Evolutionary conservation across 2,888 invertebrate species (phyloP).

Genomic region (Eupithecia dodoneata): DNA sequence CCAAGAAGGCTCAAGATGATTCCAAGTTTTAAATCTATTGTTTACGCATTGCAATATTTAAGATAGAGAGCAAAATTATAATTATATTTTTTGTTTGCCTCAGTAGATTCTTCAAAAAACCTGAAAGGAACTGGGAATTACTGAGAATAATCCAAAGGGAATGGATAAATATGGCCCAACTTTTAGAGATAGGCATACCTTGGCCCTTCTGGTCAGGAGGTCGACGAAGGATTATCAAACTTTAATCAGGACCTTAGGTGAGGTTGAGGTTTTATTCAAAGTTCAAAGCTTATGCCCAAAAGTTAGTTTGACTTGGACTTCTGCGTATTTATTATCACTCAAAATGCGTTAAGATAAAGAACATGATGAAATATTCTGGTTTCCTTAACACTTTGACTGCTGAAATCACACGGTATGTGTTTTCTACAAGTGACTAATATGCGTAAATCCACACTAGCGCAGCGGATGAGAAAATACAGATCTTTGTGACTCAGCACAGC

Average conservation of each 20-base stretch:
- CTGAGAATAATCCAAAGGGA: neutral
- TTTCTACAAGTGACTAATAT: too few relatives aligned
- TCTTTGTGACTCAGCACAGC: too few relatives aligned
- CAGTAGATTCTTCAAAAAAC: neutral
- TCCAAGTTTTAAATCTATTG: too few relatives aligned
- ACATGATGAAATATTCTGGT: too few relatives aligned
- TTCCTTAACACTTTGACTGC: too few relatives aligned
- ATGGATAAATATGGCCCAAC: neutral
- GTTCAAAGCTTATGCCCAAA: neutral
- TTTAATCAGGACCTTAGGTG: conserved; percentile 36
- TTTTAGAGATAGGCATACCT: neutral
- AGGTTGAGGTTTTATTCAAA: conserved; percentile 35
- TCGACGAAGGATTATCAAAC: conserved; percentile 35
- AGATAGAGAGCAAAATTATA: too few relatives aligned
- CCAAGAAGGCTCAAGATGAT: too few relatives aligned
- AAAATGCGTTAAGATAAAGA: neutral
- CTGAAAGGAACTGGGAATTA: neutral
- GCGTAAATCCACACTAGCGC: too few relatives aligned
- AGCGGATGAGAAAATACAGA: too few relatives aligned
- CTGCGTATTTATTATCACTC: neutral
- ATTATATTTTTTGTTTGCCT: too few relatives aligned
- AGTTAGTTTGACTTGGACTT: neutral
- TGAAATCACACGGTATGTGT: too few relatives aligned
- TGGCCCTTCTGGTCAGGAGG: conserved; percentile 3
- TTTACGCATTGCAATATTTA: too few relatives aligned